Evolutionary conservation across 2,113 vertebrate species (phyloP).

Genomic region (Phylloscopus trochilus): DNA sequence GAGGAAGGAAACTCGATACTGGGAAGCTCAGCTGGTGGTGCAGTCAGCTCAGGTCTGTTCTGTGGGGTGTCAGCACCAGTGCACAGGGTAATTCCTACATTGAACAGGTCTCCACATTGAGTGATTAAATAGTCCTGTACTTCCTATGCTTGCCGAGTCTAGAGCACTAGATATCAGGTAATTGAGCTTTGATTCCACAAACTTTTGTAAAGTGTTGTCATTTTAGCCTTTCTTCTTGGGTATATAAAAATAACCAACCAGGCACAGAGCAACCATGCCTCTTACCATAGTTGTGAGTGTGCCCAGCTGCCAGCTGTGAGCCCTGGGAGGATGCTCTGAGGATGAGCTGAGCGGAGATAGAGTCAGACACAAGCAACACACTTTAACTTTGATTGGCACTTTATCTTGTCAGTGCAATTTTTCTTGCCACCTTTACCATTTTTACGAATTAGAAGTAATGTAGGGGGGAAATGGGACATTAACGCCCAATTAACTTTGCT

Average conservation of each 20-base stretch:
- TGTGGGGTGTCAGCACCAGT: background rate
- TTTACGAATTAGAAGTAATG: background rate
- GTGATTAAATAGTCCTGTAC: background rate
- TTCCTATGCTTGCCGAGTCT: background rate
- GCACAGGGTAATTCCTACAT: background rate
- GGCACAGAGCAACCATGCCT: background rate
- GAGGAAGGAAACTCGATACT: background rate
- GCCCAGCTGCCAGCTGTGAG: background rate
- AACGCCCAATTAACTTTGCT: background rate
- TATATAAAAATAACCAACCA: background rate
- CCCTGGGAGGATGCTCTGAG: background rate
- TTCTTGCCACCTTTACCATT: background rate
- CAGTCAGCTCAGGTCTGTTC: background rate
- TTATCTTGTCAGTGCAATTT: background rate
- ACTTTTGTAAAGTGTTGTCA: background rate
- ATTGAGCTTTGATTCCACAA: background rate
- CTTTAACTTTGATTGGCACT: background rate
- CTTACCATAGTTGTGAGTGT: background rate
- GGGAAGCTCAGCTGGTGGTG: background rate
- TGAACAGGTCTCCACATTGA: background rate
- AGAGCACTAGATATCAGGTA: background rate
- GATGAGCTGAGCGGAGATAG: background rate
- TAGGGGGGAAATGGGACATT: background rate
- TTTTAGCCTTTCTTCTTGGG: background rate
- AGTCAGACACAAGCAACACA: background rate